phyloP scores from a whole-genome alignment of 92 coral and sea anemone genomes.

The Ricordea florida region DNA sequence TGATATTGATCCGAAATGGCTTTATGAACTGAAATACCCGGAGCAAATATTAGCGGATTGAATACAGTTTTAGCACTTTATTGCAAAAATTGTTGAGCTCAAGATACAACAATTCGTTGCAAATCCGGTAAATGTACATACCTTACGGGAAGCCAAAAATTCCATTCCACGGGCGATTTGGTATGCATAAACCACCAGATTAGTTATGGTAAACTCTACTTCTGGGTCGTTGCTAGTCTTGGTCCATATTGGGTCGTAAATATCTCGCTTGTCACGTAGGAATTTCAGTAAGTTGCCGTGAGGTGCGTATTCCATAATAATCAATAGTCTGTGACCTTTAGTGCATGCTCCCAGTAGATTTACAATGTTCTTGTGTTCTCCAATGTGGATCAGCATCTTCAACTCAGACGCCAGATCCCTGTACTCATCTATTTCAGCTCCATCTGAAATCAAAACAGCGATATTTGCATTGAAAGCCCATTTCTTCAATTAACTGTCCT shows the following conservation, averaged over 20 bases:
- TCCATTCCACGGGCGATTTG: constrained; percentile 84
- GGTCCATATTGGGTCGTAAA: constrained; percentile 78
- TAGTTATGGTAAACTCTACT: constrained; percentile 58
- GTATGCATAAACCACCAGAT: constrained; percentile 62
- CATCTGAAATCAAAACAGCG: constrained; percentile 21
- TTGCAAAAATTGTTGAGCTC: too few species aligned
- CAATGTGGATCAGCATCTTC: constrained; percentile 88
- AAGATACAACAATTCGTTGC: too few species aligned
- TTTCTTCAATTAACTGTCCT: too few species aligned
- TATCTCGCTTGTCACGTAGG: constrained; percentile 67
- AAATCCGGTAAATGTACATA: neutral
- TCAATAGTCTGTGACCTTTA: constrained; percentile 56
- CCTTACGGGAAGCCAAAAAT: constrained; percentile 83
- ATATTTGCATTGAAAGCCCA: neutral
- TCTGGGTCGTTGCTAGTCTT: constrained; percentile 66
- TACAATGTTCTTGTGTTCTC: constrained; percentile 76
- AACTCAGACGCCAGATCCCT: constrained; percentile 83
- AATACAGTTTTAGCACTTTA: too few species aligned
- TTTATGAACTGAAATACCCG: neutral
- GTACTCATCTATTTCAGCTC: constrained; percentile 64
- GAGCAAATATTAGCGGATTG: too few species aligned
- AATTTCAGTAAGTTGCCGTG: constrained; percentile 77
- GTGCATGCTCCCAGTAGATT: constrained; percentile 89
- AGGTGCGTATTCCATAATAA: constrained; percentile 84
- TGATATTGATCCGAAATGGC: too few species aligned